Conservation (phyloP, 2,113 vertebrate genomes). For the Cephalopterus ornatus region DNA sequence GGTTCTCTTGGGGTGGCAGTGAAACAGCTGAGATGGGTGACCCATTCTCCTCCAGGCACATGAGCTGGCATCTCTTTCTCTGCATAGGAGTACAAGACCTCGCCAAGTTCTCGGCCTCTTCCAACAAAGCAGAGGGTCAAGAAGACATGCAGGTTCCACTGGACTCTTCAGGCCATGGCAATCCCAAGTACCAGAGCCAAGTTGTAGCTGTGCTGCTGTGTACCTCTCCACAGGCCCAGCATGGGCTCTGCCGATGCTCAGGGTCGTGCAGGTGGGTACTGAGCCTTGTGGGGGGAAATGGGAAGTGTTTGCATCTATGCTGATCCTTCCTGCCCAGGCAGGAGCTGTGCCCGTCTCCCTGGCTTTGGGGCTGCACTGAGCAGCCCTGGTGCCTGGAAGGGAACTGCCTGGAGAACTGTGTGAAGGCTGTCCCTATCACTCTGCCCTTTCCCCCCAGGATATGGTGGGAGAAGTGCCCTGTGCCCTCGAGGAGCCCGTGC, state of each 20-base stretch:
- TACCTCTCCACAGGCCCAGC: slow-evolving; percentile 72
- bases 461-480: slow-evolving; percentile 60
- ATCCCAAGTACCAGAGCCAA: slow-evolving; percentile 81
- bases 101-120: slow-evolving; percentile 74
- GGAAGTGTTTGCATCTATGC: fast-evolving
- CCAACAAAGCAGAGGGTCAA: slow-evolving; percentile 73
- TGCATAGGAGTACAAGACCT: slow-evolving; percentile 74
- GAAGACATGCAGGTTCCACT: slow-evolving; percentile 71
- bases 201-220: slow-evolving; percentile 75
- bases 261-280: slow-evolving; percentile 73
- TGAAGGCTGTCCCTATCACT: neutral
- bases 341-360: neutral
- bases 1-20: neutral
- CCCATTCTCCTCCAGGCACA: neutral
- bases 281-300: fast-evolving
- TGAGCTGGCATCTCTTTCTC: neutral
- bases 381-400: neutral
- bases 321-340: neutral
- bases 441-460: slow-evolving; percentile 38
- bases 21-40: neutral
- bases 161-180: slow-evolving; percentile 75
- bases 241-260: slow-evolving; percentile 76
- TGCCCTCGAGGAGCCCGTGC: slow-evolving; percentile 68
- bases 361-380: neutral
- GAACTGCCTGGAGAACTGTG: neutral